Base-by-base conservation (phyloP, 1,140 invertebrate genomes). In the Drosophila nebulosa region DNA sequence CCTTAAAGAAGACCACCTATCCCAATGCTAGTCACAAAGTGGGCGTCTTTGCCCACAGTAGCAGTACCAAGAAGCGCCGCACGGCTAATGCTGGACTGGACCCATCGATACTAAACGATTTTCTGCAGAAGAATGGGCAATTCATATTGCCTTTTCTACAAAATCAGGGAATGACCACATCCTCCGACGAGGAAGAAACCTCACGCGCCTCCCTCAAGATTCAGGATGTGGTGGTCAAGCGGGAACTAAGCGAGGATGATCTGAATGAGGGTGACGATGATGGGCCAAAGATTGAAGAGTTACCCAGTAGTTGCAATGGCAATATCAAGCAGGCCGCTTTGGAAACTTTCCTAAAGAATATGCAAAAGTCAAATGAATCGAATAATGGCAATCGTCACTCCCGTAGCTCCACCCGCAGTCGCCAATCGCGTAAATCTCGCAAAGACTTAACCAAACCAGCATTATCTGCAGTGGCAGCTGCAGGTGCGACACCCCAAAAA, bases 11-110 rank as follows among this genome's bases (percentile, higher is more conserved):
- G 62, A 90, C 80, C 4, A 90, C 84, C 21, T 91, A 89, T 76
- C 89, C 90, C 10, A 90, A 90, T 70, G 68, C 79, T 69, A 88
- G 77, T 85, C 80, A 88, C 75, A 91, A 89, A 72, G 74, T 92
- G 52, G 90, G 84, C 10, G 67, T 91, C 18, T 90, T 93, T 32
- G 92, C 93, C 1, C 92, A 92, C 51, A 93, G 92, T 56, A 80
- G 70, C 53, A 74, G 52, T 12, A 58, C 72, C 39, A 92, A 94
- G 90, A 94, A 94, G 61, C 90, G 94, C 53, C 92, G 94, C 35
- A 91, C 92, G 2, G 94, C 92, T 0, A 94, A 92, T 85, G 93
- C 90, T 26, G 93, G 93, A 7, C 74, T 94, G 2, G 93, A 93
- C 73, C 92, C 92, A 0, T 92, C 93, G 69, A 90, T 93, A 42